Evolutionary conservation across 2,797 vertebrate species (phyloP).

Genomic region (Sphenodon punctatus): DNA sequence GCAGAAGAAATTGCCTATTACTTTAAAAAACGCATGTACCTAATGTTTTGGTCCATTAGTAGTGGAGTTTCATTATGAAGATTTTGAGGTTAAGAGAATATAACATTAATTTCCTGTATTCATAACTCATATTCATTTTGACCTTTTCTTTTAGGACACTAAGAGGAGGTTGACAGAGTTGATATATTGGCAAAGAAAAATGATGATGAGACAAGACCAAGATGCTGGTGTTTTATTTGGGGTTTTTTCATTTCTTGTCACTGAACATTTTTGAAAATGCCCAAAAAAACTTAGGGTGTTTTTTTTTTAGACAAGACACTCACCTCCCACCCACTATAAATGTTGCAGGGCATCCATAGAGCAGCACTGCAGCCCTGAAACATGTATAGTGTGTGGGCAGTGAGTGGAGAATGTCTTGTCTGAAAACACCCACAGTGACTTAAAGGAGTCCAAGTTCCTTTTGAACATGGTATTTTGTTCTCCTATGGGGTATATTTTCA

Average conservation of each 20-base stretch:
- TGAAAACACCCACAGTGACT: too few relatives aligned
- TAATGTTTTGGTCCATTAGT: conserved; percentile 5
- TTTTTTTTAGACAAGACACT: too few relatives aligned
- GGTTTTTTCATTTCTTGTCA: not conserved
- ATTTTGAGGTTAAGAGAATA: conserved; percentile 17
- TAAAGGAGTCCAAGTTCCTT: too few relatives aligned
- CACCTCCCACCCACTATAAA: too few relatives aligned
- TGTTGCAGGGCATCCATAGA: too few relatives aligned
- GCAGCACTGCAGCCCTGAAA: too few relatives aligned
- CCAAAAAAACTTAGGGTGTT: too few relatives aligned
- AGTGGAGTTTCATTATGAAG: not conserved
- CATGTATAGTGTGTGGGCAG: too few relatives aligned
- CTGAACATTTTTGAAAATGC: conserved; percentile 7
- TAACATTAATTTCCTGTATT: not conserved
- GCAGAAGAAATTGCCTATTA: conserved; percentile 5
- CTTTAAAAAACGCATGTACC: conserved; percentile 30
- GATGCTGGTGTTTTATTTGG: not conserved
- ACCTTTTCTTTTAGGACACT: not conserved
- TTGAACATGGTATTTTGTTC: too few relatives aligned
- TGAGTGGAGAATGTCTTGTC: too few relatives aligned
- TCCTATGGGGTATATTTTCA: too few relatives aligned
- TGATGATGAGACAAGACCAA: not conserved
- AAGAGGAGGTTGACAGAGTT: too few relatives aligned
- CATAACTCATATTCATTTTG: not conserved
- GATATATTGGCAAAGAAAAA: not conserved